A percentile compares a stretch with the other conserved stretches of the same genome.
Evolutionary conservation across 2,113 vertebrate genomes (phyloP).

Genomic region (Columba livia): DNA sequence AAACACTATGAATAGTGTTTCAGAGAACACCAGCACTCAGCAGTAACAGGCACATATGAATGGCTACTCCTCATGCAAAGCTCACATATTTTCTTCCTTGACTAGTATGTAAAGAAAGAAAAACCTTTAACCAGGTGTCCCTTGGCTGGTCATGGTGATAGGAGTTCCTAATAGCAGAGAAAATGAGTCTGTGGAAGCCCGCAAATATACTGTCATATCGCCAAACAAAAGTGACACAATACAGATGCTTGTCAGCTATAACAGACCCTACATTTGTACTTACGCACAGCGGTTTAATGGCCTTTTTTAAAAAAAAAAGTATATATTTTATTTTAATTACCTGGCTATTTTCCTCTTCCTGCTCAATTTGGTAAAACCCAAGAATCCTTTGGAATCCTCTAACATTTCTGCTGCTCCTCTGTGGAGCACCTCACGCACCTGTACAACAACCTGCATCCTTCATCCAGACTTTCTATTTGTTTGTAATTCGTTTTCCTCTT

Average conservation of each 20-base stretch:
- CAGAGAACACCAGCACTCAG: not conserved
- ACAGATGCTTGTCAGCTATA: not conserved
- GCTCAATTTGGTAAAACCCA: not conserved
- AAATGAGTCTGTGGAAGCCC: not conserved
- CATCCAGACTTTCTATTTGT: not conserved
- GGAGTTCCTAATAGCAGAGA: not conserved
- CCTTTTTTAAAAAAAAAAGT: not conserved
- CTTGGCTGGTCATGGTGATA: rapidly evolving
- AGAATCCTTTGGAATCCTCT: not conserved
- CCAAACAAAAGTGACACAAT: not conserved
- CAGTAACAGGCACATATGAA: not conserved
- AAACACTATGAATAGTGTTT: not conserved
- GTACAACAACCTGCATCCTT: not conserved
- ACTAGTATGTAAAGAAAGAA: not conserved
- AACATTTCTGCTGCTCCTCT: not conserved
- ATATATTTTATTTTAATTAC: too few species aligned
- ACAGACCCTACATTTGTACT: not conserved
- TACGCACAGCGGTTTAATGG: not conserved
- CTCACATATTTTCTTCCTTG: not conserved
- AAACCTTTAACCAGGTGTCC: not conserved
- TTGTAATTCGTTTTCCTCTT: not conserved
- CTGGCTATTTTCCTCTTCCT: not conserved
- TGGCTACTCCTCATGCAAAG: not conserved
- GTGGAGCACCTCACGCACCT: not conserved
- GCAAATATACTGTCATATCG: not conserved